These are phyloP conservation scores for Sardinella longiceps DNA, from an alignment of 2,797 vertebrate genomes.

Conservation along the genomic window DNA sequence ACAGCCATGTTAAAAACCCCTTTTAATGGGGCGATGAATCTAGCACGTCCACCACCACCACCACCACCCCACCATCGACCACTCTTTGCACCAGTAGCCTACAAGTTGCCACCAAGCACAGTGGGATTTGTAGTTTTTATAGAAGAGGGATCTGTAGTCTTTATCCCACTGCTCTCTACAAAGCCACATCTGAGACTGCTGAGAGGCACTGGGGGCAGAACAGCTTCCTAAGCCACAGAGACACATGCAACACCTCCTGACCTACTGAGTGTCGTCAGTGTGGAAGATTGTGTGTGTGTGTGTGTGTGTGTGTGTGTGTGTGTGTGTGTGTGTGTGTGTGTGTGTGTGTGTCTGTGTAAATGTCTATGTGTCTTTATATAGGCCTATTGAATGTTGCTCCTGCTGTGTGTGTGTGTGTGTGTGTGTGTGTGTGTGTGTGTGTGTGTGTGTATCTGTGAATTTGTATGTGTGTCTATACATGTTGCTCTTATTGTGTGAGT, in stretches of 20 bases:
- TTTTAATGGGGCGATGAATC: slow-evolving; percentile 71
- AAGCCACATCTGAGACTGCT: slow-evolving; percentile 26
- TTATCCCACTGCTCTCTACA: slow-evolving; percentile 17
- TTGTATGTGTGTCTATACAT: neutral
- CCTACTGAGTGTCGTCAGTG: neutral
- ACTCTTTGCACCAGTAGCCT: neutral
- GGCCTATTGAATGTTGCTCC: too few species aligned
- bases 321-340: neutral
- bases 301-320: neutral
- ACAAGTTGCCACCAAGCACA: slow-evolving; percentile 26
- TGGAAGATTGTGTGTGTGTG: neutral
- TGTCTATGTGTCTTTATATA: neutral
- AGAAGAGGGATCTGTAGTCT: too few species aligned
- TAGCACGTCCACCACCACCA: slow-evolving; percentile 38
- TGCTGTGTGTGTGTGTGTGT: too few species aligned
- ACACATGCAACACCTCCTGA: neutral
- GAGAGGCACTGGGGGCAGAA: neutral
- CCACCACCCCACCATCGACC: neutral
- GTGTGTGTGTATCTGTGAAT: too few species aligned
- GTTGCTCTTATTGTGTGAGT: neutral
- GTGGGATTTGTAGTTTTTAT: slow-evolving; percentile 43
- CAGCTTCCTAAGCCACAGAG: slow-evolving; percentile 21
- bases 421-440: too few species aligned
- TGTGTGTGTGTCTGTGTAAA: neutral
- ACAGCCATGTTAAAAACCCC: slow-evolving; percentile 71